Evolutionary conservation across 2,113 vertebrate species (phyloP), one percentile per base, ranked within the genome.

Genomic region (Conger conger): DNA sequence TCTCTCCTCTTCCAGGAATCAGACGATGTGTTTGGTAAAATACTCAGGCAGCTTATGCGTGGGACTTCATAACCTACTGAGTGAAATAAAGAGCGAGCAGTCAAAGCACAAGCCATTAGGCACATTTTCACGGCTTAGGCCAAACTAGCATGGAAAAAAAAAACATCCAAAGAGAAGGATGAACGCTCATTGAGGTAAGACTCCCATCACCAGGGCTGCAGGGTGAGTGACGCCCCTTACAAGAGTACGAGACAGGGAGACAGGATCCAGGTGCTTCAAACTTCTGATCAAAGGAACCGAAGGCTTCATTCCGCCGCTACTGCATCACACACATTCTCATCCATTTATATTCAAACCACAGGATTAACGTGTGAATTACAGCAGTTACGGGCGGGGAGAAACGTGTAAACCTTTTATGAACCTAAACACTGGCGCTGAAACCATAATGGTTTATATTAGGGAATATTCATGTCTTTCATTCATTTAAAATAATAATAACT

Each of bases 131-230:
- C 3, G 37, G 79, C 18, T 79, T 38, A 7, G 6, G 16, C 36
- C 38, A 79, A 38, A 18, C 40, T 80, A 80, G 79, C 40, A 18
- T 50, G 79, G 30, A 80, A 50, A 80, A 45, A 36, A 80, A 80
- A 80, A 50, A 38, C 36, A 23, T n/a, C 79, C 42, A 45, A 45
- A 23, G 30, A 50, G 79, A 30, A 80, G 38, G 37, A 80, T 30
- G 38, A 36, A 3, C n/a, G 38, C 27, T 50, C 79, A 80, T 30
- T n/a, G 79, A 80, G 38, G 79, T 27, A 11, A 42, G 42, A n/a
- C 38, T 33, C 79, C 20, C 79, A 16, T 79, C 77, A 79, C 8
- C 77, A 18, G 20, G 27, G 30, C 40, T 2, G 45, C 4, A 13
- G 45, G 2, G 79, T 15, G 37, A 45, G 42, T 50, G 79, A 40